Conservation (phyloP, 1,140 invertebrate genomes). For the Cotesia glomerata region DNA sequence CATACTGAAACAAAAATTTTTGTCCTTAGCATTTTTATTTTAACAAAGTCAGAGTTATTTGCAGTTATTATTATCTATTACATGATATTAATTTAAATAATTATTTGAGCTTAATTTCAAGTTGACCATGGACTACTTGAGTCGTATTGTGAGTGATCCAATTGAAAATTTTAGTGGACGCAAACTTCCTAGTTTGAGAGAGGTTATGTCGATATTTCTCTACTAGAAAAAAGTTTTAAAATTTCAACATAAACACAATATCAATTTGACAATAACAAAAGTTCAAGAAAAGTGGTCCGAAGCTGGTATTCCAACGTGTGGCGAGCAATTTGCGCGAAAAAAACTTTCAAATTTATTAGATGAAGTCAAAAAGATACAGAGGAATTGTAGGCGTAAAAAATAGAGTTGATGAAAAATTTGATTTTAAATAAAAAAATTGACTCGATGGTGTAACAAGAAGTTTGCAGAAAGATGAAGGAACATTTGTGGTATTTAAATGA, state of each 20-base stretch:
- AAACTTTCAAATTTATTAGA: conserved; percentile 7
- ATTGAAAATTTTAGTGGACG: conserved; percentile 14
- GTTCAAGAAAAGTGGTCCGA: conserved; percentile 18
- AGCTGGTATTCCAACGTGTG: conserved; percentile 12
- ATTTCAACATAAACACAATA: conserved; percentile 8
- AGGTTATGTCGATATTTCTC: conserved; percentile 11
- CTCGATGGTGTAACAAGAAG: too few species aligned
- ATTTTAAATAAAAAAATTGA: too few species aligned
- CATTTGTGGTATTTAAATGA: too few species aligned
- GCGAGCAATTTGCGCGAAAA: not conserved
- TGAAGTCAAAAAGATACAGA: conserved; percentile 4
- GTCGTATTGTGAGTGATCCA: conserved; percentile 8
- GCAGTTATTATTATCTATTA: not conserved
- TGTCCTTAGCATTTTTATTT: conserved; percentile 6
- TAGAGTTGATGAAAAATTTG: too few species aligned
- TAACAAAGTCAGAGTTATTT: conserved; percentile 1
- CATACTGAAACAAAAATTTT: not conserved
- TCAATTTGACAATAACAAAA: conserved; percentile 1
- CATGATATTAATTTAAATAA: not conserved
- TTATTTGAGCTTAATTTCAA: conserved; percentile 1
- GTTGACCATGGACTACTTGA: conserved; percentile 9
- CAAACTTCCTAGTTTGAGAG: not conserved
- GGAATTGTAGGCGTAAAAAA: not conserved
- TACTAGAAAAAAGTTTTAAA: not conserved
- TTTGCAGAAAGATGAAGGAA: too few species aligned